Percentiles rank a stretch among this genome's conserved stretches.
Evolutionary conservation across 2,888 invertebrate species (phyloP).

Genomic region (Acanthosepion esculentum): DNA sequence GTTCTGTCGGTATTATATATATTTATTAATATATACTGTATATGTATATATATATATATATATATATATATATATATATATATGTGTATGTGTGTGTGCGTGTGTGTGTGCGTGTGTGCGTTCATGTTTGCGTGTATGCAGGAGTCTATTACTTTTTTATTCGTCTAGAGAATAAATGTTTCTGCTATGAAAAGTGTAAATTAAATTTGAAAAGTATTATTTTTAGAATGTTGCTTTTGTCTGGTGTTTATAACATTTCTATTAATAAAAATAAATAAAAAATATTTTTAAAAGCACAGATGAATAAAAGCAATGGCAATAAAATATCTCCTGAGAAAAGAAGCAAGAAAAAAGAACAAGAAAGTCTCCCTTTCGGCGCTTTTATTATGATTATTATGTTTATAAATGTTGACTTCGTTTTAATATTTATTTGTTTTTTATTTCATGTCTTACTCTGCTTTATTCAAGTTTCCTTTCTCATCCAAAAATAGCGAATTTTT

Average conservation of each 20-base stretch:
- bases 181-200: neutral
- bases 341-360: neutral
- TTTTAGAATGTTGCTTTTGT: neutral
- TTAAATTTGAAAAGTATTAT: neutral
- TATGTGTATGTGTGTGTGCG: neutral
- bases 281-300: no score
- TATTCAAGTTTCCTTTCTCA: neutral
- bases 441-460: neutral
- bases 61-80: neutral
- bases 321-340: neutral
- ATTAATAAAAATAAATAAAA: neutral
- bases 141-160: neutral
- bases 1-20: no score
- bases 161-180: neutral
- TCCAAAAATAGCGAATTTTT: neutral
- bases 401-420: neutral
- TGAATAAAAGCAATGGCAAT: neutral
- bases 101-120: neutral
- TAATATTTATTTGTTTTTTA: neutral
- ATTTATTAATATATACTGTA: neutral
- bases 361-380: neutral
- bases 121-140: no score
- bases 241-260: neutral
- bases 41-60: no score
- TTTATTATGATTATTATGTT: neutral